These are phyloP conservation scores for Eupsilia transversa DNA, from an alignment of 2,888 invertebrate species.

Conservation along the genomic window DNA sequence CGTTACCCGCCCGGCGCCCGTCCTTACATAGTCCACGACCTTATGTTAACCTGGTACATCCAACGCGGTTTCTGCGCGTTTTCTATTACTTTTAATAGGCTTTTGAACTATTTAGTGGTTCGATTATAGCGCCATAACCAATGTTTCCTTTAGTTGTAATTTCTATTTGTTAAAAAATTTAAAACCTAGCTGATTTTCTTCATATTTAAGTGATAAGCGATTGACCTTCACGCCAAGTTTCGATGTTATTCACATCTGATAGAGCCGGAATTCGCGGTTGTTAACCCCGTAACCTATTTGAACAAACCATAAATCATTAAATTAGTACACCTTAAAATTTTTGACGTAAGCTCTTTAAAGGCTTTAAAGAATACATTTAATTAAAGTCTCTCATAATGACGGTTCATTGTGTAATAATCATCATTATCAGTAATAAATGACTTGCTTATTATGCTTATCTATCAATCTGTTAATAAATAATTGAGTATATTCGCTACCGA, in stretches of 20 bases:
- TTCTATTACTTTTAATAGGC: slow-evolving; percentile 55
- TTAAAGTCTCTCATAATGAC: slow-evolving; percentile 30
- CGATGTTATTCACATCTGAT: slow-evolving; percentile 64
- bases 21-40: slow-evolving; percentile 86
- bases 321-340: slow-evolving; percentile 38
- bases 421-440: slow-evolving; percentile 46
- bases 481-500: slow-evolving; percentile 45
- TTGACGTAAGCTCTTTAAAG: slow-evolving; percentile 11
- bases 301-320: slow-evolving; percentile 50
- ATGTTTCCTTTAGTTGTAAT: not conserved
- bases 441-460: slow-evolving; percentile 45
- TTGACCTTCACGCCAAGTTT: slow-evolving; percentile 61
- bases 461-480: slow-evolving; percentile 52
- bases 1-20: slow-evolving; percentile 85
- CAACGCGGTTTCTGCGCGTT: slow-evolving; percentile 64
- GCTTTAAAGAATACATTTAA: slow-evolving; percentile 33
- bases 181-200: slow-evolving; percentile 31
- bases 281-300: slow-evolving; percentile 69
- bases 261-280: slow-evolving; percentile 65
- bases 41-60: slow-evolving; percentile 87
- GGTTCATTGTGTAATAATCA: slow-evolving; percentile 45
- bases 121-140: not conserved
- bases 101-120: slow-evolving; percentile 11
- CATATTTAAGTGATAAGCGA: slow-evolving; percentile 30
- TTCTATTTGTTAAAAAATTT: slow-evolving; percentile 11